Evolutionary conservation across 2,113 vertebrate species (phyloP).

Genomic region (Lophius piscatorius): DNA sequence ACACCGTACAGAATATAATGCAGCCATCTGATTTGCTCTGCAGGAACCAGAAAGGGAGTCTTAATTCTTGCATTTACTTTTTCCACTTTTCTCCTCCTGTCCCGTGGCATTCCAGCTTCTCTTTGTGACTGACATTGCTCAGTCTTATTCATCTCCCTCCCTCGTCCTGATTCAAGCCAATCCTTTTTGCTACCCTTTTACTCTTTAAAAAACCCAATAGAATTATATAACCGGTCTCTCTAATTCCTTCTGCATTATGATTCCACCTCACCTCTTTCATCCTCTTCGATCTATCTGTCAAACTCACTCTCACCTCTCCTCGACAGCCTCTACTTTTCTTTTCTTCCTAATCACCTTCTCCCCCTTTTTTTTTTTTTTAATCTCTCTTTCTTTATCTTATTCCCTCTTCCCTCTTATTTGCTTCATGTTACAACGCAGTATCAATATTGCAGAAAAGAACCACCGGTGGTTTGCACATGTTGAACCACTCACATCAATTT

Average conservation of each 20-base stretch:
- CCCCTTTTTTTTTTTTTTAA: too few relatives aligned
- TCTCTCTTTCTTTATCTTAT: slow-evolving; percentile 49
- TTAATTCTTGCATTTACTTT: slow-evolving; percentile 7
- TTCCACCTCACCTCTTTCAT: slow-evolving; percentile 38
- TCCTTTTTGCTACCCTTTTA: slow-evolving; percentile 36
- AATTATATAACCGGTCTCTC: slow-evolving; percentile 53
- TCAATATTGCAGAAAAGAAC: slow-evolving; percentile 66
- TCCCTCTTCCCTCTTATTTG: slow-evolving; percentile 35
- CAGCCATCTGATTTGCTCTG: slow-evolving; percentile 1
- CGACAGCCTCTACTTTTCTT: slow-evolving; percentile 3
- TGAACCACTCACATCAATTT: slow-evolving; percentile 64
- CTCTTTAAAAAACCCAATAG: slow-evolving; percentile 33
- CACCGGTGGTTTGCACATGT: slow-evolving; percentile 51
- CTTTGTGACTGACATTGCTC: slow-evolving; percentile 25
- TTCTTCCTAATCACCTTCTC: slow-evolving; percentile 31
- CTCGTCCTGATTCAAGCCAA: slow-evolving; percentile 21
- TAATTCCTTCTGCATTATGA: slow-evolving; percentile 51
- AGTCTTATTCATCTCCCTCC: slow-evolving; percentile 18
- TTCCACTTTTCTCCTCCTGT: not conserved
- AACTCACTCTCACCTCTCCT: slow-evolving; percentile 19
- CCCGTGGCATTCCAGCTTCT: slow-evolving; percentile 25
- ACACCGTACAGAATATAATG: slow-evolving; percentile 13
- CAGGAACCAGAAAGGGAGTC: slow-evolving; percentile 5
- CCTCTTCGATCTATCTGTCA: slow-evolving; percentile 49
- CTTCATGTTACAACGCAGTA: slow-evolving; percentile 56